These are phyloP conservation scores for Bombyx mandarina DNA, from an alignment of 1,140 invertebrate species.

Conservation along the genomic window DNA sequence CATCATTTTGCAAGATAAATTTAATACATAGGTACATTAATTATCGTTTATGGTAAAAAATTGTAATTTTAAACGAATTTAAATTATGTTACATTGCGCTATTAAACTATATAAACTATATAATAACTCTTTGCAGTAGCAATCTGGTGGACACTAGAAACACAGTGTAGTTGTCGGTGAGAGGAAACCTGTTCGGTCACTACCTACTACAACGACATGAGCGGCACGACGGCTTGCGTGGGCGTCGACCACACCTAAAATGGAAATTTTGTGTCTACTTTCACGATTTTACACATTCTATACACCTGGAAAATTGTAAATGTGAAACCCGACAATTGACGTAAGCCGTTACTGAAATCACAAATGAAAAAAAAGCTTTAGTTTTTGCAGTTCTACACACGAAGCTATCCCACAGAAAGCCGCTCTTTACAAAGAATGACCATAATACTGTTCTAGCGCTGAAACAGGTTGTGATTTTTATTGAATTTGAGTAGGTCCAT, in stretches of 20 bases:
- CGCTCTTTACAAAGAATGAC: too few species aligned
- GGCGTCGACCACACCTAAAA: slow-evolving; percentile 34
- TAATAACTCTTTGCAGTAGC: too few species aligned
- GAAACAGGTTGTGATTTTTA: slow-evolving; percentile 60
- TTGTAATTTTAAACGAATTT: too few species aligned
- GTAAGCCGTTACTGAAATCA: neutral
- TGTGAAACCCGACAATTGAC: neutral
- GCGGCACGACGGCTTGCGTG: slow-evolving; percentile 28
- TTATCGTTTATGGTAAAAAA: too few species aligned
- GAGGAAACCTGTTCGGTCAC: slow-evolving; percentile 59
- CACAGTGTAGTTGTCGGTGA: slow-evolving; percentile 42
- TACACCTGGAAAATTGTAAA: neutral
- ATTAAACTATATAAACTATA: too few species aligned
- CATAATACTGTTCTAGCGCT: neutral
- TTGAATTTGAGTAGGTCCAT: slow-evolving; percentile 56
- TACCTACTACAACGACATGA: too few species aligned
- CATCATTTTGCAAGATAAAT: too few species aligned
- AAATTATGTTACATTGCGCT: too few species aligned
- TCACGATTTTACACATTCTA: slow-evolving; percentile 2
- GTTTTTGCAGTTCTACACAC: too few species aligned
- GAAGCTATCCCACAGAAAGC: too few species aligned
- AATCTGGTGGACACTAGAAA: neutral
- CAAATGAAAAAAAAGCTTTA: too few species aligned
- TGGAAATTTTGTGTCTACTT: slow-evolving; percentile 4
- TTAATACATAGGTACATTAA: too few species aligned